Evolutionary conservation across 1,140 invertebrate species (phyloP), one percentile per base, ranked within the genome.

Genomic region (Euura lappo): DNA sequence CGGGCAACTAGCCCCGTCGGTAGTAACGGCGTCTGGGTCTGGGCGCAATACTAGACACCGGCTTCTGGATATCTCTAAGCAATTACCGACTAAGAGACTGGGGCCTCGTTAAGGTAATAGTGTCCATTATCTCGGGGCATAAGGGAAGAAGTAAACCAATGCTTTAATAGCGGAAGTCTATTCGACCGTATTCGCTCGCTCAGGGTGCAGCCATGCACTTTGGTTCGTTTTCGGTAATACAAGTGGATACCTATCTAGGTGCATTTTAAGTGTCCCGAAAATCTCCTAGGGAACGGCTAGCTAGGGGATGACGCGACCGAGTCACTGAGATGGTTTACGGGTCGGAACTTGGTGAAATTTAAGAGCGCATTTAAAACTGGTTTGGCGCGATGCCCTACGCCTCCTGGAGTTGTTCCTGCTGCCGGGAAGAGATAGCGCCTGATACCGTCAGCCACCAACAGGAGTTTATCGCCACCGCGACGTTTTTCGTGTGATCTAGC

Each of bases 341-440:
- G 85, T 86, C 82, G 85, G 81, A 84, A 84, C 80, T 85, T 84
- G 83, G 79, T 82, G 82, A 85, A 86, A 86, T 87, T 87, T 87
- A 87, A 87, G 85, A 86, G 84, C 84, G 84, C 85, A 86, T 87
- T 86, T 87, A 86, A 87, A 87, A 86, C 86, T 86, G 85, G 85
- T 87, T 87, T 87, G 85, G 85, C 85, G 85, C 82, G 81, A 82
- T 87, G 85, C 85, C 85, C 85, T 86, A 78, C 78, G 79, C 82
- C 81, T 84, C 79, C 78, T 79, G 28, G 78, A 80, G 78, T 80
- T 75, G 76, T 78, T 80, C 28, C 66, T 68, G 78, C 81, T 83
- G 82, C 80, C 80, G 75, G 76, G 76, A 79, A 81, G 81, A 86
- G 84, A 85, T 86, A 85, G 81, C 81, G 78, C 80, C 79, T 85